Base-by-base conservation (phyloP, 2,113 vertebrate species). In the Istiophorus platypterus region DNA sequence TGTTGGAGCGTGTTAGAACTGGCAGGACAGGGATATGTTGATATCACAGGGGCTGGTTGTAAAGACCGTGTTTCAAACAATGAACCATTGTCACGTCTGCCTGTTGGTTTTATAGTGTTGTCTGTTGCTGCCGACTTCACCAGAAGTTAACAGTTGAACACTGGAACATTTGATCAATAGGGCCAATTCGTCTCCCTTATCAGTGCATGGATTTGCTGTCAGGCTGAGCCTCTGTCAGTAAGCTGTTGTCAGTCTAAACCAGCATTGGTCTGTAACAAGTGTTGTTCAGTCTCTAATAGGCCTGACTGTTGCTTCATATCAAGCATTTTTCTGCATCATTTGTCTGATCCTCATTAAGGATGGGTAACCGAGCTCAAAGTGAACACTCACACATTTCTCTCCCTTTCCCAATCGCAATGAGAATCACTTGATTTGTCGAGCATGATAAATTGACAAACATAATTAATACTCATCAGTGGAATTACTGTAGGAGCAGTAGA, bases 161-260 rank as follows among this genome's bases (percentile, higher is more conserved):
- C 45, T 26, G 17, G 34, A 63, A 66, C 64, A 45, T 70, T 63
- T 22, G 49, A 75, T 58, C 84, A 74, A 84, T 63, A 14, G 27
- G 45, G 20, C 18, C 61, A 26, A 72, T 88, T 88, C 65, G 64
- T 89, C 86, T 73, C 45, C 39, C 73, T 88, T 80, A 85, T 81
- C 76, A 67, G 67, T 5, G 22, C 57, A 65, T 87, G 42, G 87
- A 92, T 87, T 91, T 86, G 18, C 85, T 81, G 75, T 83, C 88
- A 70, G 58, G 41, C 66, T 34, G 22, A 31, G 56, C 39, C 51
- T 72, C 10, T 13, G 80, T 41, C 57, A 52, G 39, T 79, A 63
- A 61, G 42, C 29, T 0, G 29, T 64, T 74, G 68, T 88, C 52
- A 51, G 52, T 85, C 85, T 65, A 37, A 10, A 39, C 64, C 13